Percentiles rank a stretch among this genome's conserved stretches.
phyloP scores from a whole-genome alignment of 2,113 vertebrate species.

The Ictidomys tridecemlineatus region DNA sequence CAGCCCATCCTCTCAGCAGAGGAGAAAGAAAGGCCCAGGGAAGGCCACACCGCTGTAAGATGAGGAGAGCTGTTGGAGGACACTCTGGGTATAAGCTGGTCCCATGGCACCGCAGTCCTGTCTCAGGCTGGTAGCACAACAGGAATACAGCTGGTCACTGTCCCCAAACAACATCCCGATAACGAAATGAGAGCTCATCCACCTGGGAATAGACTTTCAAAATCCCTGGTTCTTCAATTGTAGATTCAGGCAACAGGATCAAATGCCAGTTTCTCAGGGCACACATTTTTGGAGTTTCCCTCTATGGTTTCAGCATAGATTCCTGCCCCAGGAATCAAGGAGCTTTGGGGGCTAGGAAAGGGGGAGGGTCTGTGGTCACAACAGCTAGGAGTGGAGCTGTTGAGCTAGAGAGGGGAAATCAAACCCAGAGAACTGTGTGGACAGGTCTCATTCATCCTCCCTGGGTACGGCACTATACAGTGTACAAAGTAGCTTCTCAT shows the following conservation, averaged over 20 bases:
- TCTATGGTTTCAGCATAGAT: constrained; percentile 16
- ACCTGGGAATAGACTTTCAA: background rate
- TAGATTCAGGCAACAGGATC: background rate
- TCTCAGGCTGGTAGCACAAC: background rate
- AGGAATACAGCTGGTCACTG: background rate
- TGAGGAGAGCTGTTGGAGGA: background rate
- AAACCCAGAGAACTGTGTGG: background rate
- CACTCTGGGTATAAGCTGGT: background rate
- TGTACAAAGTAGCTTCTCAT: background rate
- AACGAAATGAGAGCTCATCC: background rate
- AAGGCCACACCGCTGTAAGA: background rate
- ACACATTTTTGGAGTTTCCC: background rate
- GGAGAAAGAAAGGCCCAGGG: background rate
- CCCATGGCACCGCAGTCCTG: background rate
- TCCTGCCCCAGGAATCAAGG: background rate
- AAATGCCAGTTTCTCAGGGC: background rate
- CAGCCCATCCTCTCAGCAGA: background rate
- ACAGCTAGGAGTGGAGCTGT: background rate
- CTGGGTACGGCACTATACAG: background rate
- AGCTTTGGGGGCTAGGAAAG: background rate
- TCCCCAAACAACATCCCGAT: background rate
- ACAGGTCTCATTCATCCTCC: background rate
- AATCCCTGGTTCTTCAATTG: background rate
- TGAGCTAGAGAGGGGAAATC: background rate
- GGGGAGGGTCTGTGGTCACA: background rate